phyloP scores from a whole-genome alignment of 2,888 invertebrate species.

The Spodoptera exigua region DNA sequence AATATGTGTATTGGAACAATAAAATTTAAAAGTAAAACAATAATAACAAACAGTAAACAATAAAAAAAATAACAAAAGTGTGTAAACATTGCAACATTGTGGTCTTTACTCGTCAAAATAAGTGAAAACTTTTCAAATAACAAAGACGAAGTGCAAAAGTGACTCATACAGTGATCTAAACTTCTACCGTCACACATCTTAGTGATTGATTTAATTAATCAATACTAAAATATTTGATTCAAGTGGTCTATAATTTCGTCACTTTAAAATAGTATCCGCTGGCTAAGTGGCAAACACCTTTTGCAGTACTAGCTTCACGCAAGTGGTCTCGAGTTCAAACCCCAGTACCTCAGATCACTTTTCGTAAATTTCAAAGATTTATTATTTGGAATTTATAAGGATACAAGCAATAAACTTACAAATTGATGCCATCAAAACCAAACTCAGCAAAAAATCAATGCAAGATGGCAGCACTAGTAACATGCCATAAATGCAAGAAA shows the following conservation, averaged over 20 bases:
- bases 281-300: not conserved
- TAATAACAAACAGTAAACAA: slow-evolving; percentile 1
- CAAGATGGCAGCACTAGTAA: slow-evolving; percentile 17
- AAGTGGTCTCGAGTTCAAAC: slow-evolving; percentile 4
- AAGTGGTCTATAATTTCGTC: not conserved
- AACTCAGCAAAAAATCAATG: not conserved
- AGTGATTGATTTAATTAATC: not conserved
- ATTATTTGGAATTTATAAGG: slow-evolving; percentile 5
- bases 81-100: slow-evolving; percentile 1
- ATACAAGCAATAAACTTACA: too few relatives aligned
- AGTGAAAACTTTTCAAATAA: not conserved
- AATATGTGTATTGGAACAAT: slow-evolving; percentile 1
- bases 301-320: slow-evolving; percentile 1
- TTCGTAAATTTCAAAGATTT: slow-evolving; percentile 1
- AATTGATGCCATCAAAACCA: too few relatives aligned
- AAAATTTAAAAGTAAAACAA: slow-evolving; percentile 1
- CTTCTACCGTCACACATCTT: slow-evolving; percentile 4
- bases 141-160: slow-evolving; percentile 19
- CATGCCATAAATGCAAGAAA: slow-evolving; percentile 20
- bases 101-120: not conserved
- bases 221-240: slow-evolving; percentile 1
- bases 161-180: slow-evolving; percentile 13
- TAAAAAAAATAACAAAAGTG: slow-evolving; percentile 4
- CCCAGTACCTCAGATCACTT: slow-evolving; percentile 4
- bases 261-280: not conserved